These are phyloP conservation scores for Tinea semifulvella DNA, from an alignment of 2,888 invertebrate species.

Conservation along the genomic window DNA sequence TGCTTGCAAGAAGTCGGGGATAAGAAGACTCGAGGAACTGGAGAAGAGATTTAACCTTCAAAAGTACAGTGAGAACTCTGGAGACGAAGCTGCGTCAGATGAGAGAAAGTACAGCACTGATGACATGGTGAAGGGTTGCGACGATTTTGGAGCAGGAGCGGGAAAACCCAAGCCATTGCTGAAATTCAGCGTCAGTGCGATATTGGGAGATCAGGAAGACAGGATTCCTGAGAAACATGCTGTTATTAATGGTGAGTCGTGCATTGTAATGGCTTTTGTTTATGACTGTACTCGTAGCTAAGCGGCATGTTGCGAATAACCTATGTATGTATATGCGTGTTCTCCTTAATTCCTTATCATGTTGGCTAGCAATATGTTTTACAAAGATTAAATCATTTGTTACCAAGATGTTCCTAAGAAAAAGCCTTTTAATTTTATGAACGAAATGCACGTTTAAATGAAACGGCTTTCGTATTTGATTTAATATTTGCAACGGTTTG, in stretches of 20 bases:
- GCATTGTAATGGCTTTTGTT: too few relatives aligned
- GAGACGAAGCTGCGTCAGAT: constrained; percentile 33
- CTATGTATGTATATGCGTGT: too few relatives aligned
- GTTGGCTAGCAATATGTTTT: too few relatives aligned
- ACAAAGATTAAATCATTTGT: too few relatives aligned
- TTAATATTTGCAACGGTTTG: too few relatives aligned
- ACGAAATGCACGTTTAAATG: too few relatives aligned
- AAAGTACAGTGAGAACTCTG: constrained; percentile 47
- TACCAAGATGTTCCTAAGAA: too few relatives aligned
- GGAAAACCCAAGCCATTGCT: constrained; percentile 75
- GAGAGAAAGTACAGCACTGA: constrained; percentile 32
- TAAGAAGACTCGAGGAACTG: constrained; percentile 47
- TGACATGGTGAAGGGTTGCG: constrained; percentile 49
- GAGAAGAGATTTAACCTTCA: constrained; percentile 52
- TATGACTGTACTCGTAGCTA: too few relatives aligned
- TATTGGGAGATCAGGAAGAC: constrained; percentile 74
- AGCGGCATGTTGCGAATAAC: too few relatives aligned
- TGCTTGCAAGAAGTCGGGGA: constrained; percentile 53
- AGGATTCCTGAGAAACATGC: constrained; percentile 31
- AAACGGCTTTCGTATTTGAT: too few relatives aligned
- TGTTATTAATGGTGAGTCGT: constrained; percentile 45
- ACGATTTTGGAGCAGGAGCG: constrained; percentile 38
- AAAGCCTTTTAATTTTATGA: too few relatives aligned
- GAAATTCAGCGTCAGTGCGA: constrained; percentile 93
- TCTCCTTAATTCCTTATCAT: too few relatives aligned